These are phyloP conservation scores for Spondyliosoma cantharus DNA, from an alignment of 2,797 vertebrate genomes.

Conservation along the genomic window DNA sequence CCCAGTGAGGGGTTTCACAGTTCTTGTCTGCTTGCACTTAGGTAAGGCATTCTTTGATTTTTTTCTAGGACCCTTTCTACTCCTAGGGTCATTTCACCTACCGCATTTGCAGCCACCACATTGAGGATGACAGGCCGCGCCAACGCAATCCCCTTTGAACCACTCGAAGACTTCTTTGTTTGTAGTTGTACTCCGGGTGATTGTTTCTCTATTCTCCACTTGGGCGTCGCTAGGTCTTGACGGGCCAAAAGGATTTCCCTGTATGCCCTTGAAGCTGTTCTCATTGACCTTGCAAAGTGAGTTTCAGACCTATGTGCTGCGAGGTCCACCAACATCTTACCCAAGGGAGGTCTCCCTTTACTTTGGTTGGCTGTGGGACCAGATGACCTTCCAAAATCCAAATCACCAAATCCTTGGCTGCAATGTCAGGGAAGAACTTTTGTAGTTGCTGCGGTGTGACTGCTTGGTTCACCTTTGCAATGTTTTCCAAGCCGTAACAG, in stretches of 20 bases:
- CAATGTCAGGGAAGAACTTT: constrained; percentile 29
- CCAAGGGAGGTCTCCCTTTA: constrained; percentile 11
- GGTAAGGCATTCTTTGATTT: constrained; percentile 28
- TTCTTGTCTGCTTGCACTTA: constrained; percentile 2
- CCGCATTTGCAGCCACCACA: constrained; percentile 26
- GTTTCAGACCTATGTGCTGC: constrained; percentile 5
- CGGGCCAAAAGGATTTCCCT: constrained; percentile 5
- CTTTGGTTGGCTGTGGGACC: constrained; percentile 4
- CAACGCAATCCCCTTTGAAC: constrained; percentile 9
- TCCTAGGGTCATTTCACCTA: constrained; percentile 41
- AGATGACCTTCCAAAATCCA: constrained; percentile 33
- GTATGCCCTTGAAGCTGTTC: constrained; percentile 6
- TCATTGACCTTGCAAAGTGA: not conserved
- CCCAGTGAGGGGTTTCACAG: not conserved
- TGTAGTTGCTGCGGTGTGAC: constrained; percentile 19
- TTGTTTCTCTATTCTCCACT: not conserved
- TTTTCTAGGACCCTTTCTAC: constrained; percentile 40
- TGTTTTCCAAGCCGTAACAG: constrained; percentile 36
- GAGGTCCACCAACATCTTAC: not conserved
- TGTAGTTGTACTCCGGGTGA: not conserved
- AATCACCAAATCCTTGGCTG: not conserved
- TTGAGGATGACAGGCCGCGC: constrained; percentile 17
- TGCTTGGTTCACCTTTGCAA: constrained; percentile 4
- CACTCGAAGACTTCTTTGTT: constrained; percentile 6
- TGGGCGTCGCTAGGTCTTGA: not conserved